Base-by-base conservation (phyloP, 2,113 vertebrate genomes). In the Hyla sarda region DNA sequence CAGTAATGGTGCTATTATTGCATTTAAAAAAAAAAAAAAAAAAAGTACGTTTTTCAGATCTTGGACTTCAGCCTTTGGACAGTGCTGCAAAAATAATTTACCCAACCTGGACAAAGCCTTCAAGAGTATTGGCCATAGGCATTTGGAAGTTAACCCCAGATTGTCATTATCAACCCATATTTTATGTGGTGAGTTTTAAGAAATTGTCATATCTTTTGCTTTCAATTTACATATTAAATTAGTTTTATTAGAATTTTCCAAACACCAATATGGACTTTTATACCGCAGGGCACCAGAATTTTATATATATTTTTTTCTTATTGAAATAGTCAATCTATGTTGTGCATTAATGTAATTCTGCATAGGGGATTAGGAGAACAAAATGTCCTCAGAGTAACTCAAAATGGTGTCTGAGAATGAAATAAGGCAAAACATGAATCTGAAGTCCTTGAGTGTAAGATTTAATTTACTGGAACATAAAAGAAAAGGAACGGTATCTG, bases 381-480 rank as follows among this genome's bases (percentile, higher is more conserved):
- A 28, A 77, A 77, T 77, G 14, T 77, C 28, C 67, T 32, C n/a
- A 17, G 10, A 28, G 23, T 54, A 77, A 32, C 25, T 32, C 7
- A 77, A 52, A 77, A 77, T 77, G 74, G 25, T 54, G 74, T 52
- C 47, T 77, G 47, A 32, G 50, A 77, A 52, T 11, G 7, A 54
- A 80, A 41, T 0, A n/a, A n/a, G 10, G 5, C 60, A 37, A 41
- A n/a, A 60, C 17, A 56, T 80, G 30, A 69, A 82, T 30, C 47
- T 48, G 5, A 50, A 69, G 80, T 69, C 62, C 45, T 71, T 82
- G 62, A 71, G 28, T 69, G 28, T 82, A 17, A 69, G 41, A 34
- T 82, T 45, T 69, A 82, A 67, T 65, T 69, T 71, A 82, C 77
- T 56, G 34, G 54, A 34, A 37, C 58, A 56, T 65, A 41, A 30